These are phyloP conservation scores for Romanogobio albipinnatus DNA, from an alignment of 2,113 vertebrate genomes.

Conservation along the genomic window DNA sequence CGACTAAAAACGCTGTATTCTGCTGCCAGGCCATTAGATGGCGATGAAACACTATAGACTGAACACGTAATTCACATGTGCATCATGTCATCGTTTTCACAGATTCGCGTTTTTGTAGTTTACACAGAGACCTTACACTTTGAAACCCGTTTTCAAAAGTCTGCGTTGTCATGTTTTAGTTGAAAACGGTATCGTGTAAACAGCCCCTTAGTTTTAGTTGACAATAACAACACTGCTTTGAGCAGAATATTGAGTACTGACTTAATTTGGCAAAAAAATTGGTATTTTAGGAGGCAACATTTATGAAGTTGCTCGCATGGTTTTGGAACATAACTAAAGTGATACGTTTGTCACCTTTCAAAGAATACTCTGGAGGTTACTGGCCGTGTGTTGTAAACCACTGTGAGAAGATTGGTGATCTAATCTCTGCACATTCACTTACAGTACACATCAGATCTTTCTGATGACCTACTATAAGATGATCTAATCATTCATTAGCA, in stretches of 20 bases:
- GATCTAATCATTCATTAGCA: neutral
- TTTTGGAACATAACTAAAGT: neutral
- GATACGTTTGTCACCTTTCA: neutral
- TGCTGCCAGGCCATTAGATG: too few relatives aligned
- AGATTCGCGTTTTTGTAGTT: too few relatives aligned
- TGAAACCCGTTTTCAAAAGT: too few relatives aligned
- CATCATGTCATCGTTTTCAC: too few relatives aligned
- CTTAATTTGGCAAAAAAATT: neutral
- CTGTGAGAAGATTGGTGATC: slow-evolving; percentile 16
- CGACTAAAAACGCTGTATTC: too few relatives aligned
- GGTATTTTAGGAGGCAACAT: neutral
- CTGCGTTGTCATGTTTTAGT: too few relatives aligned
- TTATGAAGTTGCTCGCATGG: neutral
- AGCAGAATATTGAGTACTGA: neutral
- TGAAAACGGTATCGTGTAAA: too few relatives aligned
- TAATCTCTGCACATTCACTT: slow-evolving; percentile 1
- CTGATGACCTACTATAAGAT: neutral
- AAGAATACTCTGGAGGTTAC: neutral
- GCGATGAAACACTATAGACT: too few relatives aligned
- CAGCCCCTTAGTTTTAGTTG: neutral
- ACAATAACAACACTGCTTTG: neutral
- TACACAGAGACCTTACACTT: too few relatives aligned
- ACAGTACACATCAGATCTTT: neutral
- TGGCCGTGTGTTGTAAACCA: neutral
- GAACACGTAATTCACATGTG: too few relatives aligned